Evolutionary conservation across 1,140 invertebrate genomes (phyloP).

Genomic region (Bombus haemorrhoidalis): DNA sequence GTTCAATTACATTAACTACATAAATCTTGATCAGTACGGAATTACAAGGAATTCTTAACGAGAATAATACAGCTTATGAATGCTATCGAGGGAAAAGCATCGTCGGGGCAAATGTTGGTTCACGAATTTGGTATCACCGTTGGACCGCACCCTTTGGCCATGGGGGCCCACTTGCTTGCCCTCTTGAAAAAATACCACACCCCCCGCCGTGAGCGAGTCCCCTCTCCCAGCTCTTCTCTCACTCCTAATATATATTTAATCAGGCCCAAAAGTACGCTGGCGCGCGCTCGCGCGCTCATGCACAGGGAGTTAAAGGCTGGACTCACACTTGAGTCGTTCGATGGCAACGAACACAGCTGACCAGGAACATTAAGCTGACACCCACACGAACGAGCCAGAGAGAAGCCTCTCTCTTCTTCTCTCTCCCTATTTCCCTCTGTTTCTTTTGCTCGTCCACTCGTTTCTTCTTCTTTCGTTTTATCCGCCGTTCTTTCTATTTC

Average conservation of each 20-base stretch:
- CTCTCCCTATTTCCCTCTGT: constrained; percentile 49
- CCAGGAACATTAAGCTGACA: constrained; percentile 77
- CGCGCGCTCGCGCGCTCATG: constrained; percentile 40
- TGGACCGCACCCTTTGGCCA: constrained; percentile 73
- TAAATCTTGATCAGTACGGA: constrained; percentile 1
- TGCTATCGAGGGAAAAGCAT: constrained; percentile 60
- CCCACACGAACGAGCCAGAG: constrained; percentile 71
- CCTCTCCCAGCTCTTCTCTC: constrained; percentile 51
- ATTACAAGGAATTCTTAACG: background rate
- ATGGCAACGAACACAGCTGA: constrained; percentile 69
- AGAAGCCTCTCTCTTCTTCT: constrained; percentile 39
- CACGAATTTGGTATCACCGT: constrained; percentile 51
- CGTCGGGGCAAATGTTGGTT: constrained; percentile 35
- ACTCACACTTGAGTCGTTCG: constrained; percentile 60
- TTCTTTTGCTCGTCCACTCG: constrained; percentile 59
- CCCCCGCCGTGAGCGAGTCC: constrained; percentile 75
- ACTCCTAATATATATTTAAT: constrained; percentile 81
- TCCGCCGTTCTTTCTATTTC: constrained; percentile 49
- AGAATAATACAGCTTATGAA: constrained; percentile 26
- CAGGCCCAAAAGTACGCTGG: constrained; percentile 74
- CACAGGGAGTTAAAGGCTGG: constrained; percentile 60
- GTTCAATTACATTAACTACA: background rate
- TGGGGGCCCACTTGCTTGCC: constrained; percentile 63
- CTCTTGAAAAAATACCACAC: constrained; percentile 79
- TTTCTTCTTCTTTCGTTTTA: constrained; percentile 63